Conservation (phyloP, 2,888 invertebrate genomes). For the Drosophila hamatofila region DNA sequence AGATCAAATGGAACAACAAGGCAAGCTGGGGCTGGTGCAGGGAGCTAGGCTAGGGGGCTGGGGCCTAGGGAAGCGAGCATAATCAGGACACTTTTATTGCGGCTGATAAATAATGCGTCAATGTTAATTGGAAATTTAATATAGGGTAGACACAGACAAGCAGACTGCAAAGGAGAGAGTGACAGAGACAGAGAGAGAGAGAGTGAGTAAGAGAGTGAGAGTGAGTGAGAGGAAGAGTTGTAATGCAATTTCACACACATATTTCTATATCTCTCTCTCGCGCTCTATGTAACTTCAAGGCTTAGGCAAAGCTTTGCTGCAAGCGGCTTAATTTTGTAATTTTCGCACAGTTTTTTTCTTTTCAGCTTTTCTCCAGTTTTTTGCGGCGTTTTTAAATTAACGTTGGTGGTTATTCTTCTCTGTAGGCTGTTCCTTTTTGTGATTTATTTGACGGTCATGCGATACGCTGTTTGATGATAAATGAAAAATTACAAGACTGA, state of each 20-base stretch:
- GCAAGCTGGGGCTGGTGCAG: not conserved
- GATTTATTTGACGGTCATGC: conserved; percentile 59
- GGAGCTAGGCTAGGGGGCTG: not conserved
- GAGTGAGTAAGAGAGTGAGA: not conserved
- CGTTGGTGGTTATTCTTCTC: not conserved
- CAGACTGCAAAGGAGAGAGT: not conserved
- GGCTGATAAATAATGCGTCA: conserved; percentile 79
- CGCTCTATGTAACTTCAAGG: not conserved
- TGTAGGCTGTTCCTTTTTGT: conserved; percentile 16
- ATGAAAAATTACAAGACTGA: conserved; percentile 45
- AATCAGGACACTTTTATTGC: conserved; percentile 82
- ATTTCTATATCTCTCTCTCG: not conserved
- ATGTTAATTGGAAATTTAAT: conserved; percentile 84
- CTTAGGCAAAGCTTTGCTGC: conserved; percentile 2
- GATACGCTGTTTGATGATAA: conserved; percentile 47
- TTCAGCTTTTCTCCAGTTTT: conserved; percentile 15
- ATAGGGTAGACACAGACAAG: conserved; percentile 34
- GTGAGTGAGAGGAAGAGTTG: not conserved
- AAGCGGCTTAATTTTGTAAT: conserved; percentile 34
- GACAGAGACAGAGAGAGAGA: not conserved
- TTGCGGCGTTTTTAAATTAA: conserved; percentile 6
- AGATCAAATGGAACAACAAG: conserved; percentile 64
- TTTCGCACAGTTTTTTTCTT: conserved; percentile 2
- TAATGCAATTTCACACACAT: not conserved
- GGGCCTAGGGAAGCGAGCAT: conserved; percentile 43